A percentile compares a stretch with the other conserved stretches of the same genome.
These are phyloP conservation scores for Acrobasis consociella DNA, from an alignment of 2,888 invertebrate species.

Conservation along the genomic window DNA sequence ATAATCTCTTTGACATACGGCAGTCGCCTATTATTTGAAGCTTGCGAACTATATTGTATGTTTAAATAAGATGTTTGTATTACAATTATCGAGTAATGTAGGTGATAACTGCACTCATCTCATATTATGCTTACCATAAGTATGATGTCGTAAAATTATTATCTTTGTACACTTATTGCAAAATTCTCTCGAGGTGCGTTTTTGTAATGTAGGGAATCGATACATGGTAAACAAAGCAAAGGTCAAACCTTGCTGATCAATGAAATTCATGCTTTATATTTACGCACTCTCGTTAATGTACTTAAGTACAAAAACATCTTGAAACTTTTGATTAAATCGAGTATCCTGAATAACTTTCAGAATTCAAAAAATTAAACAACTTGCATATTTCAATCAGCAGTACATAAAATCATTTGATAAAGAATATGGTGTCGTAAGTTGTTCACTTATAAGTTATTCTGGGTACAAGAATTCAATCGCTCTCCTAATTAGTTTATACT, in stretches of 20 bases:
- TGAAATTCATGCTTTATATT: not conserved
- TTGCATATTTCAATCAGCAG: not conserved
- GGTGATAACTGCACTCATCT: constrained; percentile 67
- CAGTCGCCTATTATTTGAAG: constrained; percentile 53
- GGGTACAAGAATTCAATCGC: constrained; percentile 2
- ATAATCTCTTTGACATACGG: constrained; percentile 41
- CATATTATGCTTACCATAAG: constrained; percentile 64
- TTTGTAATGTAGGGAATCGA: not conserved
- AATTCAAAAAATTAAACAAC: not conserved
- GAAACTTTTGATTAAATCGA: not conserved
- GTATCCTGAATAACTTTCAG: constrained; percentile 4
- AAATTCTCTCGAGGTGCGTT: constrained; percentile 49
- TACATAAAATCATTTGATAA: too few species aligned
- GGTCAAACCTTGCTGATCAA: constrained; percentile 17
- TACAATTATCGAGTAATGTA: constrained; percentile 65
- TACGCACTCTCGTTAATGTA: constrained; percentile 3
- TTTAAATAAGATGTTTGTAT: constrained; percentile 66
- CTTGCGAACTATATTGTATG: constrained; percentile 59
- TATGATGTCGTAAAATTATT: constrained; percentile 48
- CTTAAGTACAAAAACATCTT: constrained; percentile 3
- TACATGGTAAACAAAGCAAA: not conserved
- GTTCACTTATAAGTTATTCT: not conserved
- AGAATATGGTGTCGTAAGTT: too few species aligned
- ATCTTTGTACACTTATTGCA: constrained; percentile 41
- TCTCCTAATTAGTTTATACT: constrained; percentile 26